These are phyloP conservation scores for Pelobates cultripes DNA, from an alignment of 2,797 vertebrate species.

Conservation along the genomic window DNA sequence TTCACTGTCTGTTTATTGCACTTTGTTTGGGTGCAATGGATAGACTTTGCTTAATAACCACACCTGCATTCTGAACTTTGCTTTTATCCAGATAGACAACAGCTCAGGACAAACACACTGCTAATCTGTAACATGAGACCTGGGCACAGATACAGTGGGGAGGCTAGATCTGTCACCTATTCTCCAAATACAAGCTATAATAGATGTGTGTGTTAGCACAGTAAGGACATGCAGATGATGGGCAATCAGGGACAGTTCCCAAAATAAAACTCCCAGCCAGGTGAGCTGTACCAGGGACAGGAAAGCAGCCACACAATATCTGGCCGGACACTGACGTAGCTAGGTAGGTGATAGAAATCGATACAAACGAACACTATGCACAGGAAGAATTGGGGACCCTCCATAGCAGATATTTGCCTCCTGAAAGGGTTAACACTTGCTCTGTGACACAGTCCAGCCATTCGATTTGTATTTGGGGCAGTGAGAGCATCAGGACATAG, in stretches of 20 bases:
- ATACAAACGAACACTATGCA: too few relatives aligned
- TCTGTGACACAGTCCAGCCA: too few relatives aligned
- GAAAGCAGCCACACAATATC: too few relatives aligned
- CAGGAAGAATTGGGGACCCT: too few relatives aligned
- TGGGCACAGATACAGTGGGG: background rate
- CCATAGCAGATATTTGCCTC: too few relatives aligned
- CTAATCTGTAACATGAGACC: background rate
- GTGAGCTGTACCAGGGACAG: too few relatives aligned
- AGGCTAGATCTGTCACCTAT: background rate
- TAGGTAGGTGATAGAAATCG: too few relatives aligned
- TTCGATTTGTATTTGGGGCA: too few relatives aligned
- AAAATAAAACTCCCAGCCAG: background rate
- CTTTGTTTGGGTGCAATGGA: background rate
- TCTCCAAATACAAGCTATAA: background rate
- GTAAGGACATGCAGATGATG: background rate
- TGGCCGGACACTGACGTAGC: too few relatives aligned
- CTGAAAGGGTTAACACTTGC: too few relatives aligned
- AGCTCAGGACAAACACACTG: background rate
- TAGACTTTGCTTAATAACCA: constrained; percentile 23
- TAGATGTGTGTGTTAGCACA: background rate
- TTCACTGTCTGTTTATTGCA: background rate
- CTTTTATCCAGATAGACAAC: constrained; percentile 6
- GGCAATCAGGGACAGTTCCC: background rate
- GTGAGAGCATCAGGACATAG: too few relatives aligned
- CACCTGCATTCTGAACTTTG: constrained; percentile 22